Conservation (phyloP, 2,797 vertebrate species). For the Prionace glauca region DNA sequence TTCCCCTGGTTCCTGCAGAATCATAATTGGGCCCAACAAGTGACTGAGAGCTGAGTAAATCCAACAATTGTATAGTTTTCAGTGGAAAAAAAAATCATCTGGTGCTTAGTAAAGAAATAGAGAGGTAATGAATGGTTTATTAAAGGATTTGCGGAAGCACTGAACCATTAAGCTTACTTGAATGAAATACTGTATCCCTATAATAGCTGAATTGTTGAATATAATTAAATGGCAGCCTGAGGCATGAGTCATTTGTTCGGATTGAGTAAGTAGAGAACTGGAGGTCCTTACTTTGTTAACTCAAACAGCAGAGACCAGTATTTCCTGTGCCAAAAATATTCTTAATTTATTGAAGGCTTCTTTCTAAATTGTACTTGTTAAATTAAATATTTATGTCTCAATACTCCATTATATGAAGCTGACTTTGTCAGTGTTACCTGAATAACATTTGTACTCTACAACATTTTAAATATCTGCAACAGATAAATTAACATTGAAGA, state of each 20-base stretch:
- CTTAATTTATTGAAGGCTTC: background rate
- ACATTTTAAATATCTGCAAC: background rate
- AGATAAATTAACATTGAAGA: background rate
- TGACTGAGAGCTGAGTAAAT: background rate
- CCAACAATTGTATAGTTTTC: background rate
- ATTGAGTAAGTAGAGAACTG: background rate
- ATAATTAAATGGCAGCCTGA: background rate
- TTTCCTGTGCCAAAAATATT: background rate
- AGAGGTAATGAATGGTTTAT: background rate
- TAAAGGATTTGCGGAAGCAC: background rate
- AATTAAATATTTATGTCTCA: background rate
- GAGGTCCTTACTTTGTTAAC: background rate
- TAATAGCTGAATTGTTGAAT: background rate
- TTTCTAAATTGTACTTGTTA: background rate
- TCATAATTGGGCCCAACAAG: background rate
- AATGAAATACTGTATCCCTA: too few species aligned
- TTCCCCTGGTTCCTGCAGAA: background rate
- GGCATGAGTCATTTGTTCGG: background rate
- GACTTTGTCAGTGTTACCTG: background rate
- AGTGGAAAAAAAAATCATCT: background rate
- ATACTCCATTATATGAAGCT: background rate
- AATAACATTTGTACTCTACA: background rate
- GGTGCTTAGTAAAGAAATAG: background rate
- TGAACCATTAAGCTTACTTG: background rate
- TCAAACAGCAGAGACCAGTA: background rate